phyloP scores from a whole-genome alignment of 2,888 invertebrate species.

The Tethea ocularis region DNA sequence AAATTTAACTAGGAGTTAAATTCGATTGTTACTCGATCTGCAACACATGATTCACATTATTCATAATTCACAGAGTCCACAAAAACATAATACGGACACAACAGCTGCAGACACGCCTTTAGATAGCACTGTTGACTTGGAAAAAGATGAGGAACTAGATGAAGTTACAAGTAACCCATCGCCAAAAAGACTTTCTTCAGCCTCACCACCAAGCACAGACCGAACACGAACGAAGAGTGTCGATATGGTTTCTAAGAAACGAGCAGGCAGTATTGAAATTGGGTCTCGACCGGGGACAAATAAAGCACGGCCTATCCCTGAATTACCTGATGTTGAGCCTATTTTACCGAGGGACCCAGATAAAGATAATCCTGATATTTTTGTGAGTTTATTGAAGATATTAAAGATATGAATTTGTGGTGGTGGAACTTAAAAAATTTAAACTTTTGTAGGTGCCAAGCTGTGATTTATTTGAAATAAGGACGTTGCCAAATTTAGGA shows the following conservation, averaged over 20 bases:
- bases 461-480: constrained; percentile 87
- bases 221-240: constrained; percentile 41
- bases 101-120: constrained; percentile 40
- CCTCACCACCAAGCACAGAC: constrained; percentile 41
- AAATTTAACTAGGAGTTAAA: too few species aligned
- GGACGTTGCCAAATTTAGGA: constrained; percentile 80
- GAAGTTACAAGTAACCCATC: constrained; percentile 31
- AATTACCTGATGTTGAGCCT: constrained; percentile 37
- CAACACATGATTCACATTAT: not conserved
- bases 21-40: too few species aligned
- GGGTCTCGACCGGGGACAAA: constrained; percentile 46
- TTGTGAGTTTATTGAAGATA: constrained; percentile 46
- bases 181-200: constrained; percentile 33
- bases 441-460: constrained; percentile 84
- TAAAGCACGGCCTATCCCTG: constrained; percentile 69
- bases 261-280: constrained; percentile 36
- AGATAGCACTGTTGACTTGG: constrained; percentile 46
- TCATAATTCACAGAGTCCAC: constrained; percentile 52
- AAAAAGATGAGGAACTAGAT: constrained; percentile 44
- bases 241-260: constrained; percentile 49
- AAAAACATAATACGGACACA: constrained; percentile 53
- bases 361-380: constrained; percentile 67
- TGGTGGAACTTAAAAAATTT: constrained; percentile 3
- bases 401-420: not conserved
- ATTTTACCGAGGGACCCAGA: constrained; percentile 67